Base-by-base conservation (phyloP, 2,797 vertebrate species). In the Delichon dasypus region DNA sequence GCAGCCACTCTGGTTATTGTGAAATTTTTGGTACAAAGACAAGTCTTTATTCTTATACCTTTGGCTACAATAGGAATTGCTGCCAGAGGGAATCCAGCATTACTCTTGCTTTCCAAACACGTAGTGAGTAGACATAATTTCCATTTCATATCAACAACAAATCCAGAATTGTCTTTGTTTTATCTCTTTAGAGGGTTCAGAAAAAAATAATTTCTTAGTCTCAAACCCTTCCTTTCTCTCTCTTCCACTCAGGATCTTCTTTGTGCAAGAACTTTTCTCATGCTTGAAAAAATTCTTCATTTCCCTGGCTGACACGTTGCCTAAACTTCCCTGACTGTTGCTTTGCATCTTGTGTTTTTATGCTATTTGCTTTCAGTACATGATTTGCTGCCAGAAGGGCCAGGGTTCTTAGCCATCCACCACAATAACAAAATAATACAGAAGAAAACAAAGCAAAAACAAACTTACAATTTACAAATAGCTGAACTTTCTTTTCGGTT, bases 181-280 rank as follows among this genome's bases (percentile, higher is more conserved):
- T 75, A 81, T 65, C 27, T 60, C 44, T 64, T 82, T 34, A 58
- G 54, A 71, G 32, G 44, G 3, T 66, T 76, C 29, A 45, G 54
- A 38, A 90, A 78, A 85, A 66, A 62, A 51, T 1, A 44, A 27
- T 45, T 86, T 54, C 16, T 71, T 61, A 16, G 40, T 65, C 38
- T 67, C 29, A 60, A 32, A 83, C 45, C 9, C 26, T 55, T 90
- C 51, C 8, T 73, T 91, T 73, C 40, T 81, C 25, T 70, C 9
- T 88, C 51, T 85, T 92, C n/a, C 74, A 74, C 25, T 45, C 10
- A 5, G 38, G 34, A 74, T 61, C 25, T 82, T 87, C 30, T 58
- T 78, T 67, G 30, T 89, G 71, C 53, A 85, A 87, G 27, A 80
- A 61, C 47, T 87, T 67, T 90, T 74, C 78, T 87, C 64, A 82